Evolutionary conservation across 1,140 invertebrate species (phyloP).

Genomic region (Zaprionus ornatus): DNA sequence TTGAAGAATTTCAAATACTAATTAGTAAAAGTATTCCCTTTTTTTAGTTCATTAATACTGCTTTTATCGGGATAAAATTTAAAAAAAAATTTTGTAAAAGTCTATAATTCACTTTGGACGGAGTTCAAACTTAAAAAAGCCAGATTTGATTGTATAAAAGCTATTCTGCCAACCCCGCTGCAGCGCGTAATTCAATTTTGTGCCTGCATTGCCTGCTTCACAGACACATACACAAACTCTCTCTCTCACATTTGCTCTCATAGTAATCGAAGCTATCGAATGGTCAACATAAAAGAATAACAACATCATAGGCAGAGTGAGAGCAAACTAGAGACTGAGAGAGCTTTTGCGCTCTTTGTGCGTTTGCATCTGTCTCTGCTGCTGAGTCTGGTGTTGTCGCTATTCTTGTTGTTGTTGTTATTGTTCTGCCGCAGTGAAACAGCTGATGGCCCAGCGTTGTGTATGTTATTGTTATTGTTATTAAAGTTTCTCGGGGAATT

Average conservation of each 20-base stretch:
- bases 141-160: background rate
- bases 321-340: background rate
- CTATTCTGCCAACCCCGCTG: background rate
- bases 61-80: no score
- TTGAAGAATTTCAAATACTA: background rate
- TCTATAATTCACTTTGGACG: background rate
- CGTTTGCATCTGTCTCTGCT: conserved; percentile 12
- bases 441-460: conserved; percentile 4
- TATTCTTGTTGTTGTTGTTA: background rate
- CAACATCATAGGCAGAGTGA: background rate
- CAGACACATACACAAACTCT: background rate
- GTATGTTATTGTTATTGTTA: conserved; percentile 34
- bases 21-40: no score
- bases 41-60: no score
- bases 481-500: conserved; percentile 4
- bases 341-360: background rate
- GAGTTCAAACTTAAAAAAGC: background rate
- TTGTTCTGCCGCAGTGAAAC: background rate
- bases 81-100: conserved; percentile 32
- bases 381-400: background rate
- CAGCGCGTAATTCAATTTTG: background rate
- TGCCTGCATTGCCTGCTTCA: background rate
- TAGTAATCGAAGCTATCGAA: background rate
- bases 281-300: background rate
- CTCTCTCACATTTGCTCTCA: background rate